Percentiles rank a stretch among this genome's conserved stretches.
phyloP scores from a whole-genome alignment of 2,113 vertebrate species.

The Crocuta crocuta region DNA sequence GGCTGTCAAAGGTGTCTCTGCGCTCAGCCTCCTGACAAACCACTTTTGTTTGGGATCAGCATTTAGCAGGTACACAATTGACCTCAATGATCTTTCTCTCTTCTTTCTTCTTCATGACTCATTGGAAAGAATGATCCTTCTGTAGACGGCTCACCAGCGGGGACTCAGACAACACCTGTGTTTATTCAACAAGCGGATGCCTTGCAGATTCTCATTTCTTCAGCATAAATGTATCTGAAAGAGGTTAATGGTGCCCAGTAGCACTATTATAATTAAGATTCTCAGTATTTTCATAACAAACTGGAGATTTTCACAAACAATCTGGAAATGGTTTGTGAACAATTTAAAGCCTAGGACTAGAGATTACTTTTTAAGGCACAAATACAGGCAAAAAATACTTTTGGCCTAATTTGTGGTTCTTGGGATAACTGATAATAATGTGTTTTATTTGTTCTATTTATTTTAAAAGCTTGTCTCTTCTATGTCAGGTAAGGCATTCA shows the following conservation, averaged over 20 bases:
- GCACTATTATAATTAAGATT: conserved; percentile 70
- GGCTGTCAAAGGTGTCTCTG: not conserved
- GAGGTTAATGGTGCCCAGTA: conserved; percentile 66
- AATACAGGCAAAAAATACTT: not conserved
- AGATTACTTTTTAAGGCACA: not conserved
- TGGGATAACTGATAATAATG: not conserved
- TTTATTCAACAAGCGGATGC: conserved; percentile 68
- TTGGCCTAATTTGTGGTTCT: not conserved
- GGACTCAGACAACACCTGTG: conserved; percentile 60
- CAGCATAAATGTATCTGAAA: conserved; percentile 40
- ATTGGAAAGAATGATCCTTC: conserved; percentile 52
- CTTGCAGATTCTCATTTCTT: conserved; percentile 46
- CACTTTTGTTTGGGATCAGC: conserved; percentile 17
- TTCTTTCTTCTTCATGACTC: conserved; percentile 8
- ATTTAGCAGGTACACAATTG: not conserved
- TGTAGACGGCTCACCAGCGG: not conserved
- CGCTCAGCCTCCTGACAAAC: not conserved
- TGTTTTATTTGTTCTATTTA: not conserved
- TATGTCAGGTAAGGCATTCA: not conserved
- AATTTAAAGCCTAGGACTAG: conserved; percentile 7
- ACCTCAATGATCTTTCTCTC: not conserved
- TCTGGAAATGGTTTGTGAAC: conserved; percentile 54
- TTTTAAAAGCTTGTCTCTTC: not conserved
- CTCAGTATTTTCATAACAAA: conserved; percentile 71
- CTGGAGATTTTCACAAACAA: conserved; percentile 36